Evolutionary conservation across 2,113 vertebrate genomes (phyloP).

Genomic region (Brachirus orientalis): DNA sequence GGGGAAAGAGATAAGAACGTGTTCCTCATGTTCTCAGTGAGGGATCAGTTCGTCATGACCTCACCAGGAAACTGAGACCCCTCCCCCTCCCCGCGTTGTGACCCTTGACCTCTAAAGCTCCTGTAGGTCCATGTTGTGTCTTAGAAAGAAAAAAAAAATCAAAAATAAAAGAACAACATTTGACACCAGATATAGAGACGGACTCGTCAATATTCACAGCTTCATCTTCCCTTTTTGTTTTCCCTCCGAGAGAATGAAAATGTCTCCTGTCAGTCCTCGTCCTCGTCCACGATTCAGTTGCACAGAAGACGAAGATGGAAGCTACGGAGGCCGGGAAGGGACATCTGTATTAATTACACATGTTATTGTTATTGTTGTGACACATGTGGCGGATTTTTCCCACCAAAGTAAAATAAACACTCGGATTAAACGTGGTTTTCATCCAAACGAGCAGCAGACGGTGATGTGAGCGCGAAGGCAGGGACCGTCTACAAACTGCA

Average conservation of each 20-base stretch:
- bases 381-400: too few species aligned
- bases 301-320: slow-evolving; percentile 37
- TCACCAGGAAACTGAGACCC: slow-evolving; percentile 61
- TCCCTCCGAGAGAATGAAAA: slow-evolving; percentile 64
- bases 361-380: too few species aligned
- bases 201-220: slow-evolving; percentile 73
- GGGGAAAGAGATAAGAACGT: slow-evolving; percentile 28
- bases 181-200: slow-evolving; percentile 76
- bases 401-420: too few species aligned
- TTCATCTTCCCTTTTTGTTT: slow-evolving; percentile 63
- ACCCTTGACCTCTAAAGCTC: slow-evolving; percentile 67
- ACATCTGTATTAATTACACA: too few species aligned
- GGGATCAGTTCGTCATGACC: slow-evolving; percentile 49
- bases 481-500: too few species aligned
- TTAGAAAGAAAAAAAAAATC: slow-evolving; percentile 24
- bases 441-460: too few species aligned
- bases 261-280: slow-evolving; percentile 46
- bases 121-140: slow-evolving; percentile 73
- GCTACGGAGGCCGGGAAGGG: too few species aligned
- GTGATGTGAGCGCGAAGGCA: too few species aligned
- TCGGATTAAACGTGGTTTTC: too few species aligned
- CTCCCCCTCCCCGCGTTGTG: slow-evolving; percentile 23
- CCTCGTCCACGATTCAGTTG: slow-evolving; percentile 56
- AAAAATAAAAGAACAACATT: slow-evolving; percentile 76
- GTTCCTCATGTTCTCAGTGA: slow-evolving; percentile 59